These are phyloP conservation scores for Arctopsyche grandis DNA, from an alignment of 1,140 invertebrate species.

Conservation along the genomic window DNA sequence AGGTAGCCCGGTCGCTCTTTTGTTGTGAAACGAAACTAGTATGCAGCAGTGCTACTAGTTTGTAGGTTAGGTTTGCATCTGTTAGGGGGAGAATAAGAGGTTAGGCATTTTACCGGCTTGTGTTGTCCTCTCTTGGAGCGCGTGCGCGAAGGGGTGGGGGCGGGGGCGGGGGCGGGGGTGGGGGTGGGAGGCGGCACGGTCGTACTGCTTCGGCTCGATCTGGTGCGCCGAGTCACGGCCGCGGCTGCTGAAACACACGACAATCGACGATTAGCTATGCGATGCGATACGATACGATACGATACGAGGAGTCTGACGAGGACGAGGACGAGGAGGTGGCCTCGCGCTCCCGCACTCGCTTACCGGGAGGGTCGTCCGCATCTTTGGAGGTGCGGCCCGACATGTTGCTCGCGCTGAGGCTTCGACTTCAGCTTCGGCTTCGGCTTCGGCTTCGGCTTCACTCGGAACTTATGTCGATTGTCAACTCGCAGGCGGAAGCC, in stretches of 20 bases:
- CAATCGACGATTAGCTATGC: too few species aligned
- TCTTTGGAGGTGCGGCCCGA: not conserved
- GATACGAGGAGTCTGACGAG: not conserved
- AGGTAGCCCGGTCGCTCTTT: too few species aligned
- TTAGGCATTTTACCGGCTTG: conserved; percentile 22
- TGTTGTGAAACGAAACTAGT: too few species aligned
- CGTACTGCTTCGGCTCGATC: not conserved
- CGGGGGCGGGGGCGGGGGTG: not conserved
- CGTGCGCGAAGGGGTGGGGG: not conserved
- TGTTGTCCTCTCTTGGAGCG: conserved; percentile 3
- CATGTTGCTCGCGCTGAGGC: not conserved
- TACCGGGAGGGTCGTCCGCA: not conserved
- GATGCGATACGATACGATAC: not conserved
- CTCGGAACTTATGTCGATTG: too few species aligned
- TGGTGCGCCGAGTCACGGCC: conserved; percentile 18
- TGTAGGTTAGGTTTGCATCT: too few species aligned
- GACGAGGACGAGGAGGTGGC: too few species aligned
- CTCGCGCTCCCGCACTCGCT: too few species aligned
- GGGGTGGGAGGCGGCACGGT: not conserved
- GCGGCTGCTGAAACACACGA: not conserved
- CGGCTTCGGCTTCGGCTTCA: too few species aligned
- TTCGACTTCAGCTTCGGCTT: not conserved
- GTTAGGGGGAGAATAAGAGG: too few species aligned
- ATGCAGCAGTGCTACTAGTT: too few species aligned
- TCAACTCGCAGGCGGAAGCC: too few species aligned